Conservation (phyloP, 2,888 invertebrate species). For the Callinectes sapidus region DNA sequence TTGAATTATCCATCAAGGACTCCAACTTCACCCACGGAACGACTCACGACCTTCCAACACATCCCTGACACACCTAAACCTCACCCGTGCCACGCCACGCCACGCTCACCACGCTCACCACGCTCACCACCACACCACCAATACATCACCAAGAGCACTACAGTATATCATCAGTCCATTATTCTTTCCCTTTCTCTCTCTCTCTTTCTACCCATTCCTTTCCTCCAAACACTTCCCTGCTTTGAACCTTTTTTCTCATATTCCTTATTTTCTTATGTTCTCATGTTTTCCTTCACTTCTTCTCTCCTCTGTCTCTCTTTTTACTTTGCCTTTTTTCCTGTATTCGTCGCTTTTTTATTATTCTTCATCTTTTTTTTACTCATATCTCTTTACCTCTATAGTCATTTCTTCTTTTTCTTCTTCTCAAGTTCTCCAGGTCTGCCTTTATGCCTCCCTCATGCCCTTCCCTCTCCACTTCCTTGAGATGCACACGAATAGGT, state of each 20-base stretch:
- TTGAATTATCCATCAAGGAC: neutral
- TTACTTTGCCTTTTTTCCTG: neutral
- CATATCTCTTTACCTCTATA: neutral
- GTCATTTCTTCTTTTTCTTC: neutral
- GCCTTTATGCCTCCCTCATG: neutral
- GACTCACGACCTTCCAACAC: neutral
- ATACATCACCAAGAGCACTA: neutral
- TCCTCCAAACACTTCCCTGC: neutral
- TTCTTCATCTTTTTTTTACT: too few relatives aligned
- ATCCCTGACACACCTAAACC: neutral
- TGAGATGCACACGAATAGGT: neutral
- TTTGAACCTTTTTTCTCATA: neutral
- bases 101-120: neutral
- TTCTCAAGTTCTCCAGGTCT: neutral
- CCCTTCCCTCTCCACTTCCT: neutral
- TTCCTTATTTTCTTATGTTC: too few relatives aligned
- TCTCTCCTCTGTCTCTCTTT: neutral
- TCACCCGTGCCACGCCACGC: neutral
- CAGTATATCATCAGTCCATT: neutral
- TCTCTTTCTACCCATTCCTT: neutral
- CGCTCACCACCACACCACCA: slow-evolving; percentile 15
- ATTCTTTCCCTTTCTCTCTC: neutral
- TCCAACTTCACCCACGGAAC: neutral
- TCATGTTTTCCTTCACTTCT: neutral
- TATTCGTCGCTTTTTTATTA: neutral